Evolutionary conservation across 1,140 invertebrate species (phyloP).

Genomic region (Sinella curviseta): DNA sequence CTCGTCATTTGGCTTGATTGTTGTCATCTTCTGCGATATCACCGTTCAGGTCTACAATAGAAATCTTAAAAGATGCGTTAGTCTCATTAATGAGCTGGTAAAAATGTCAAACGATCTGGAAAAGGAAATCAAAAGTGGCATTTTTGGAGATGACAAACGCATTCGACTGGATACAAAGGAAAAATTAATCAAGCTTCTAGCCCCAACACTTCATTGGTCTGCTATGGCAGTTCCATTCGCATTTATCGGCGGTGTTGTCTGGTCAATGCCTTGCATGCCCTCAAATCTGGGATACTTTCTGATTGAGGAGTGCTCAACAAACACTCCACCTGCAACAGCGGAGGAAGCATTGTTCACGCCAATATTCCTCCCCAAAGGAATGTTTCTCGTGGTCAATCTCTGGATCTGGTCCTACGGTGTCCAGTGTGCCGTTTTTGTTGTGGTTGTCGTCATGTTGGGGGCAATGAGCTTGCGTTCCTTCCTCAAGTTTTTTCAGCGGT

Average conservation of each 20-base stretch:
- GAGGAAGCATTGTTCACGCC: background rate
- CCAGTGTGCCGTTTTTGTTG: background rate
- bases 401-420: background rate
- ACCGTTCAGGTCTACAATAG: background rate
- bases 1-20: background rate
- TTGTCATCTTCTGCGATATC: background rate
- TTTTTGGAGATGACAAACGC: background rate
- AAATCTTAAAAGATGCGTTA: background rate
- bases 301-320: background rate
- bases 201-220: conserved; percentile 1
- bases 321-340: background rate
- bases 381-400: background rate
- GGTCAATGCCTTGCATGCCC: background rate
- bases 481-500: background rate
- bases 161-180: background rate
- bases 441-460: background rate
- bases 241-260: background rate
- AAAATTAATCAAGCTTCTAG: background rate
- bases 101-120: background rate
- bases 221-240: conserved; percentile 7
- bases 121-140: background rate
- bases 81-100: background rate
- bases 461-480: background rate
- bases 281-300: background rate
- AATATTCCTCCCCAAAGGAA: background rate